phyloP scores from a whole-genome alignment of 2,113 vertebrate genomes.

The Pomatostomus ruficeps region DNA sequence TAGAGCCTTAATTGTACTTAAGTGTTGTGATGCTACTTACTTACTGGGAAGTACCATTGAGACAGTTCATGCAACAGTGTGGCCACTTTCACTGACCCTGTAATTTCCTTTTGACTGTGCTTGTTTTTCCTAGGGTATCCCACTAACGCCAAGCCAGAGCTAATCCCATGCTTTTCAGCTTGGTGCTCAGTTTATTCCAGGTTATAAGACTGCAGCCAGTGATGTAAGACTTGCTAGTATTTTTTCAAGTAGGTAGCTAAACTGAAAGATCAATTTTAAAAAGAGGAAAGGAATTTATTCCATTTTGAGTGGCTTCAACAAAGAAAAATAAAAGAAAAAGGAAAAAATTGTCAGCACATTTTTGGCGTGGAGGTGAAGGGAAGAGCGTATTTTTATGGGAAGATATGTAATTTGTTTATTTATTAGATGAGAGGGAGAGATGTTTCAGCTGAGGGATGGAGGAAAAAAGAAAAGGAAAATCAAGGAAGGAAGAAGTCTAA shows the following conservation, averaged over 20 bases:
- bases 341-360: neutral
- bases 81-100: neutral
- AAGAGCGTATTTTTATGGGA: neutral
- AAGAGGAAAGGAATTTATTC: neutral
- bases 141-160: neutral
- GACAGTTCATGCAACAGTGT: neutral
- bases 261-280: neutral
- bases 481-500: neutral
- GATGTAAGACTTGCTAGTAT: neutral
- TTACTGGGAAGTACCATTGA: neutral
- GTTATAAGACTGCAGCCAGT: neutral
- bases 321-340: neutral
- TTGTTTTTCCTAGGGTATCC: neutral
- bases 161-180: neutral
- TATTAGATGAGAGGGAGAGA: neutral
- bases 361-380: neutral
- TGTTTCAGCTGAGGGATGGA: neutral
- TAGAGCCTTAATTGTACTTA: neutral
- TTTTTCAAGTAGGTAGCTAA: neutral
- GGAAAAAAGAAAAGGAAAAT: neutral
- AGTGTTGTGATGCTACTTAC: neutral
- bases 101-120: neutral
- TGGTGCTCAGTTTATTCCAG: neutral
- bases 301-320: neutral
- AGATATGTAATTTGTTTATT: neutral